Evolutionary conservation across 2,797 vertebrate species (phyloP).

Genomic region (Eutrigla gurnardus): DNA sequence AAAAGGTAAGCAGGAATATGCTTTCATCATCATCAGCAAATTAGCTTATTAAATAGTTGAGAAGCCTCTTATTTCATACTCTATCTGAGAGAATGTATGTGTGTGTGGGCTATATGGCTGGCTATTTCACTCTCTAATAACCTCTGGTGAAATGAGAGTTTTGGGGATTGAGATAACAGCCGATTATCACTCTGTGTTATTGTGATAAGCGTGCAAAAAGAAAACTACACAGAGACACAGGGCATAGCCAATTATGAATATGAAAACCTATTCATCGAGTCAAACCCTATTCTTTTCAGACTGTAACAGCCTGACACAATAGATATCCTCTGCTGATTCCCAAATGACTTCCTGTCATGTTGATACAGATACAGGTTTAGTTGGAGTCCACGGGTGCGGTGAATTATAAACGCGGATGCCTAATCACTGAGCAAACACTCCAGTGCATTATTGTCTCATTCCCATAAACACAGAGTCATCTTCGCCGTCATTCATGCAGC

Average conservation of each 20-base stretch:
- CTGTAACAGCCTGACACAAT: conserved; percentile 70
- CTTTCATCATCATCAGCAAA: conserved; percentile 73
- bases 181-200: conserved; percentile 78
- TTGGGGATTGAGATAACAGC: conserved; percentile 80
- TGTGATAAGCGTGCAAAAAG: conserved; percentile 75
- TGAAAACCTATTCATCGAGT: conserved; percentile 77
- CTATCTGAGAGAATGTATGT: conserved; percentile 47
- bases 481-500: conserved; percentile 28
- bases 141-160: conserved; percentile 78
- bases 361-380: conserved; percentile 74
- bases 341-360: conserved; percentile 76
- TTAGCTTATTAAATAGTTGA: conserved; percentile 76
- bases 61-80: conserved; percentile 70
- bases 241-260: conserved; percentile 74
- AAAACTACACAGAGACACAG: conserved; percentile 72
- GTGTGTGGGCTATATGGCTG: conserved; percentile 64
- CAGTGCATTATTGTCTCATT: conserved; percentile 46
- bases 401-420: conserved; percentile 63
- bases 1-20: conserved; percentile 74
- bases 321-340: conserved; percentile 75
- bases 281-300: conserved; percentile 69
- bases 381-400: conserved; percentile 53
- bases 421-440: conserved; percentile 62
- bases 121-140: conserved; percentile 77
- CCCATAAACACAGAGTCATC: conserved; percentile 48